These are phyloP conservation scores for Nomada goodeniana DNA, from an alignment of 2,888 invertebrate species.

Conservation along the genomic window DNA sequence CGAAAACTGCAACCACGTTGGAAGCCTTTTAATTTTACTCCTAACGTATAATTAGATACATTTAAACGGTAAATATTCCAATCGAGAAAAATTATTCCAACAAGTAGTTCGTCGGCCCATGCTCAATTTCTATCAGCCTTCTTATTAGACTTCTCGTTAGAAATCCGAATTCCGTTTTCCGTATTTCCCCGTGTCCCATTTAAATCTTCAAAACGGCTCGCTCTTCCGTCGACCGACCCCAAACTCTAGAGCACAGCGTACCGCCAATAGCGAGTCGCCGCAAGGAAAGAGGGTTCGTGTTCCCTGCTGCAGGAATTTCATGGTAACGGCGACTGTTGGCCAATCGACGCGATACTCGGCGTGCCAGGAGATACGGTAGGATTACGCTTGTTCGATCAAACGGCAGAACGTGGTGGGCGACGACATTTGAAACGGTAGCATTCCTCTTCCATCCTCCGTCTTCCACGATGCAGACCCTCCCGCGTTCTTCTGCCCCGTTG, in stretches of 20 bases:
- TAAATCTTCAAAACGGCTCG: too few relatives aligned
- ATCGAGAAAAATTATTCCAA: too few relatives aligned
- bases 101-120: too few relatives aligned
- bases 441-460: slow-evolving; percentile 20
- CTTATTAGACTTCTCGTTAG: too few relatives aligned
- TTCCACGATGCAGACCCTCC: neutral
- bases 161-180: neutral
- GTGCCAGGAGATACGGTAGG: neutral
- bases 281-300: neutral
- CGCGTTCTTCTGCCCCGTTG: neutral
- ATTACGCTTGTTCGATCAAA: slow-evolving; percentile 14
- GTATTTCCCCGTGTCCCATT: neutral
- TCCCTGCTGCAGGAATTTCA: neutral
- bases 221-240: neutral
- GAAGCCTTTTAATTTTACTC: too few relatives aligned
- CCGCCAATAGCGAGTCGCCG: neutral
- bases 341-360: slow-evolving; percentile 16
- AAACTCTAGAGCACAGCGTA: neutral
- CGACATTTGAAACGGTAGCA: slow-evolving; percentile 30
- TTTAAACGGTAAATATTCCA: too few relatives aligned
- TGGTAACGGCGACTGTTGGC: slow-evolving; percentile 7
- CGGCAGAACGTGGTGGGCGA: slow-evolving; percentile 4
- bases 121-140: too few relatives aligned
- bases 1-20: too few relatives aligned
- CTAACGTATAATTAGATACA: too few relatives aligned